Evolutionary conservation across 1,140 invertebrate genomes (phyloP).

Genomic region (Diorhabda sublineata): DNA sequence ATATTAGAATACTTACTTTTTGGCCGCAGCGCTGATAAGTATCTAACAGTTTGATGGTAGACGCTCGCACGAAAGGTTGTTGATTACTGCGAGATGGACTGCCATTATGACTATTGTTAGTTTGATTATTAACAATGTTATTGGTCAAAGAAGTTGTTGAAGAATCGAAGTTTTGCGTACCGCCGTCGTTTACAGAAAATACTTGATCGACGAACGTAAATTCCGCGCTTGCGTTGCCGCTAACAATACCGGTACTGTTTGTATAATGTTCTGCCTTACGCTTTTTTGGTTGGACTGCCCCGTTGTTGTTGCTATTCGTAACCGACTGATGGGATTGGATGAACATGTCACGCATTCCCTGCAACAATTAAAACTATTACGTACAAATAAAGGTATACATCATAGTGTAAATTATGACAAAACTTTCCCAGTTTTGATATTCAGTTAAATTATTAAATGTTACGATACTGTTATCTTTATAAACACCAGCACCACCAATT

Average conservation of each 20-base stretch:
- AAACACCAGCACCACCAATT: too few species aligned
- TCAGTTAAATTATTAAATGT: too few species aligned
- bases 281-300: slow-evolving; percentile 25
- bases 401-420: too few species aligned
- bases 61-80: slow-evolving; percentile 64
- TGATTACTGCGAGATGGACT: slow-evolving; percentile 56
- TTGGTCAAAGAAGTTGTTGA: neutral
- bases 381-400: too few species aligned
- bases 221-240: slow-evolving; percentile 36
- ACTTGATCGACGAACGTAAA: slow-evolving; percentile 24
- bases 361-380: slow-evolving; percentile 32
- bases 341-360: slow-evolving; percentile 71
- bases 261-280: slow-evolving; percentile 22
- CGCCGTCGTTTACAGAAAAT: slow-evolving; percentile 28
- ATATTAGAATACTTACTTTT: slow-evolving; percentile 50
- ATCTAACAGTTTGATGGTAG: slow-evolving; percentile 69
- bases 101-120: slow-evolving; percentile 42
- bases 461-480: too few species aligned
- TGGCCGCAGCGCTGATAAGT: slow-evolving; percentile 66
- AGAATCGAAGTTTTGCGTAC: slow-evolving; percentile 6
- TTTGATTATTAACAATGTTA: neutral
- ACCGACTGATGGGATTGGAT: slow-evolving; percentile 62
- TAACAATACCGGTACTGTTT: slow-evolving; percentile 27
- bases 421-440: too few species aligned
- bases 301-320: slow-evolving; percentile 51